phyloP scores from a whole-genome alignment of 2,888 invertebrate genomes.

The Cheilosia variabilis region DNA sequence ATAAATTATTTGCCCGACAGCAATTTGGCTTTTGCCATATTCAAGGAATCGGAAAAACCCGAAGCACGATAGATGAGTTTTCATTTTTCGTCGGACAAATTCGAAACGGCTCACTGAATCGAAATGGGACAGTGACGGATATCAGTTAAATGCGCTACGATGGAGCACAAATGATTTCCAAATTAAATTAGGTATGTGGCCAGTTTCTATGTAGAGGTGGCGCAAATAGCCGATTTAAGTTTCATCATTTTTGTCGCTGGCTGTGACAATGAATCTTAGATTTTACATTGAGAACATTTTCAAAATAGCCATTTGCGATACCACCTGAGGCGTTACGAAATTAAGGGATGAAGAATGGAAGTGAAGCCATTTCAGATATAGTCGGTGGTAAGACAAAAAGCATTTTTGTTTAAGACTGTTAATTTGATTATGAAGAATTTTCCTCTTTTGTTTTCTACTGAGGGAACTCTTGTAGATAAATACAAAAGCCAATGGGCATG shows the following conservation, averaged over 20 bases:
- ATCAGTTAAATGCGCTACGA: slow-evolving; percentile 73
- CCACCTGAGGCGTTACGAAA: slow-evolving; percentile 65
- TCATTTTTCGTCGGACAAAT: slow-evolving; percentile 58
- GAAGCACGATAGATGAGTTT: slow-evolving; percentile 73
- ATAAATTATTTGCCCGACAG: slow-evolving; percentile 74
- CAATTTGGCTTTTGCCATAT: slow-evolving; percentile 57
- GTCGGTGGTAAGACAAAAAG: slow-evolving; percentile 50
- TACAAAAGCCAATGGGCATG: slow-evolving; percentile 4
- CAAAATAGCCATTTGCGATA: slow-evolving; percentile 59
- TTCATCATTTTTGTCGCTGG: slow-evolving; percentile 54
- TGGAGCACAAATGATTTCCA: slow-evolving; percentile 72
- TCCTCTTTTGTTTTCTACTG: slow-evolving; percentile 27
- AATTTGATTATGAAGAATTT: slow-evolving; percentile 66
- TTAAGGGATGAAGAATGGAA: slow-evolving; percentile 54
- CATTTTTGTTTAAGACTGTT: slow-evolving; percentile 52
- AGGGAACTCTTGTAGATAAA: slow-evolving; percentile 26
- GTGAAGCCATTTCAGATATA: neutral
- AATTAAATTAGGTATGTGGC: slow-evolving; percentile 72
- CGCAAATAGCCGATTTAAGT: slow-evolving; percentile 32
- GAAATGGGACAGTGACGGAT: slow-evolving; percentile 74
- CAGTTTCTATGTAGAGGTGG: slow-evolving; percentile 37
- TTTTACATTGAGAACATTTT: slow-evolving; percentile 50
- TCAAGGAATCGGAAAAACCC: slow-evolving; percentile 55
- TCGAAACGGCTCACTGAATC: slow-evolving; percentile 50
- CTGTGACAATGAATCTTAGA: slow-evolving; percentile 71